Percentiles rank a stretch among this genome's conserved stretches.
These are phyloP conservation scores for Hoplostethus mediterraneus DNA, from an alignment of 2,797 vertebrate species.

Conservation along the genomic window DNA sequence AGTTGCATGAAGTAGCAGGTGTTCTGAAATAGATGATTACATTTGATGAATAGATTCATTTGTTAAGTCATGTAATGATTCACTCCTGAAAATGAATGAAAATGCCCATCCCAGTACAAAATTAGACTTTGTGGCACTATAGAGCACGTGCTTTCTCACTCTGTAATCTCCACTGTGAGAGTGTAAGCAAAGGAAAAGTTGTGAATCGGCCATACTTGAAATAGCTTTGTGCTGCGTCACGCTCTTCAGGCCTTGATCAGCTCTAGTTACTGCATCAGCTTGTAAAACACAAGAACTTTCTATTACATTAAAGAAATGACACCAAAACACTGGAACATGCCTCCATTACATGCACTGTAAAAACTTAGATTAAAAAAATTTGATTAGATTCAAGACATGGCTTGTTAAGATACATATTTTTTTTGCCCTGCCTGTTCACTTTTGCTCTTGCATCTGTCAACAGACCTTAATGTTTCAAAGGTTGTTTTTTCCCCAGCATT, in stretches of 20 bases:
- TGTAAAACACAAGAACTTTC: neutral
- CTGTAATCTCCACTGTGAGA: neutral
- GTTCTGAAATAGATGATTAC: too few species aligned
- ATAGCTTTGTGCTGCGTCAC: neutral
- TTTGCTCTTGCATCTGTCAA: neutral
- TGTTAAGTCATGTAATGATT: too few species aligned
- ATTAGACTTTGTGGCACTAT: neutral
- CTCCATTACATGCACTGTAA: neutral
- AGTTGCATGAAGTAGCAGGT: too few species aligned
- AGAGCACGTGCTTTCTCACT: neutral
- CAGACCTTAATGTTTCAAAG: neutral
- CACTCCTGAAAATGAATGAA: too few species aligned
- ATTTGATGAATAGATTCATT: too few species aligned
- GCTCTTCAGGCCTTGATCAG: neutral
- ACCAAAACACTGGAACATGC: too few species aligned
- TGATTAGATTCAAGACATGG: too few species aligned
- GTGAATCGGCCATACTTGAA: neutral
- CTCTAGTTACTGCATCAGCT: neutral
- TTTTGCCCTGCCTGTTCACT: neutral
- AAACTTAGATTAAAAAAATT: neutral
- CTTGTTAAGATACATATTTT: neutral
- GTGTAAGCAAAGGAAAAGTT: neutral
- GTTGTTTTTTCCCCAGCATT: too few species aligned
- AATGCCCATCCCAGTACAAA: too few species aligned
- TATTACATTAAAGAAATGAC: neutral